Conservation (phyloP, 2,113 vertebrate species). For the Ovibos moschatus region DNA sequence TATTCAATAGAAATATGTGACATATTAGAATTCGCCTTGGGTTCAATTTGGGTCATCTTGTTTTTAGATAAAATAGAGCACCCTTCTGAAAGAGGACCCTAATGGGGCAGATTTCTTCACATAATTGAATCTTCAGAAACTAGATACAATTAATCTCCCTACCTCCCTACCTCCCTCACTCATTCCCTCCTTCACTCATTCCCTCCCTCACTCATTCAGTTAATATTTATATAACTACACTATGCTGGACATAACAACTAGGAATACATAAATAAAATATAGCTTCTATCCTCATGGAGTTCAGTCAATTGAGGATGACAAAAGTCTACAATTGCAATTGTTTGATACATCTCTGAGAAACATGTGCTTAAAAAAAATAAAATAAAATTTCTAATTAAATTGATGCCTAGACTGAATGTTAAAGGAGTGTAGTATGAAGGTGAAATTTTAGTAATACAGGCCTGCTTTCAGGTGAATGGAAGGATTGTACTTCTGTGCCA, state of each 20-base stretch:
- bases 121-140: not conserved
- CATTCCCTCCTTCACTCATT: not conserved
- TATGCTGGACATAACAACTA: not conserved
- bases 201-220: not conserved
- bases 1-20: not conserved
- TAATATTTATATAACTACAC: not conserved
- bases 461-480: not conserved
- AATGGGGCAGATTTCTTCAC: not conserved
- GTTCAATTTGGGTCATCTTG: not conserved
- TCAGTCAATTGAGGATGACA: not conserved
- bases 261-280: not conserved
- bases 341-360: not conserved
- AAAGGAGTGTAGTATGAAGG: not conserved
- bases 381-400: not conserved
- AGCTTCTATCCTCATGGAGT: not conserved
- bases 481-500: not conserved
- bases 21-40: not conserved
- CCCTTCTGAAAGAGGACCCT: not conserved
- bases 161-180: not conserved
- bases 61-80: not conserved
- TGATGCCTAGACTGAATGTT: not conserved
- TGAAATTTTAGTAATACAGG: not conserved
- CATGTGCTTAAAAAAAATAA: not conserved
- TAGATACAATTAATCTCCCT: not conserved
- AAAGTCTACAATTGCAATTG: not conserved